phyloP scores from a whole-genome alignment of 2,888 invertebrate genomes.

The Mayetiola destructor region DNA sequence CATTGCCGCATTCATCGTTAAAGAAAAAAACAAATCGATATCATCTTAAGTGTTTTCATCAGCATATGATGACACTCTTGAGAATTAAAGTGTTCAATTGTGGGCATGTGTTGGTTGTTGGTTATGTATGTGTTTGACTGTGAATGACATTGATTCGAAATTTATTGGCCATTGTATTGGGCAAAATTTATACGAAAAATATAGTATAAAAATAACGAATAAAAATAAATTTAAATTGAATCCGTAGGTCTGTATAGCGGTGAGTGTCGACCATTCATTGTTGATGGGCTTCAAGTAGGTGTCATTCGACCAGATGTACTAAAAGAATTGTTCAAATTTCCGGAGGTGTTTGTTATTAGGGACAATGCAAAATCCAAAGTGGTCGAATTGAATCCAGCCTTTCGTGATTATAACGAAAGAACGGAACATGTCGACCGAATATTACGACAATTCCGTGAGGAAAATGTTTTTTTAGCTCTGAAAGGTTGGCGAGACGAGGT shows the following conservation, averaged over 20 bases:
- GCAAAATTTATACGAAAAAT: no score
- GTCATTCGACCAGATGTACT: conserved; percentile 72
- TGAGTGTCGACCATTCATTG: conserved; percentile 73
- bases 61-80: no score
- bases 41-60: no score
- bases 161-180: no score
- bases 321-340: conserved; percentile 63
- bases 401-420: conserved; percentile 70
- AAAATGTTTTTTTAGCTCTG: conserved; percentile 63
- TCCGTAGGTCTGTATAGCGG: conserved; percentile 56
- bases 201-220: no score
- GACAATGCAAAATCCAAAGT: conserved; percentile 35
- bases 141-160: no score
- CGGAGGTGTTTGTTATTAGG: conserved; percentile 49
- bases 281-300: conserved; percentile 81
- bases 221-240: no score
- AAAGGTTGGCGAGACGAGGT: conserved; percentile 92
- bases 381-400: conserved; percentile 75
- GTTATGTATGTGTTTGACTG: no score
- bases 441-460: conserved; percentile 56
- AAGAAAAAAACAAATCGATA: no score
- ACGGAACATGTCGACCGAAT: conserved; percentile 65
- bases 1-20: no score
- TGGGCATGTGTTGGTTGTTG: no score
- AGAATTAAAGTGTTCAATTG: no score